phyloP scores from a whole-genome alignment of 2,113 vertebrate genomes.

The Halcyon senegalensis region DNA sequence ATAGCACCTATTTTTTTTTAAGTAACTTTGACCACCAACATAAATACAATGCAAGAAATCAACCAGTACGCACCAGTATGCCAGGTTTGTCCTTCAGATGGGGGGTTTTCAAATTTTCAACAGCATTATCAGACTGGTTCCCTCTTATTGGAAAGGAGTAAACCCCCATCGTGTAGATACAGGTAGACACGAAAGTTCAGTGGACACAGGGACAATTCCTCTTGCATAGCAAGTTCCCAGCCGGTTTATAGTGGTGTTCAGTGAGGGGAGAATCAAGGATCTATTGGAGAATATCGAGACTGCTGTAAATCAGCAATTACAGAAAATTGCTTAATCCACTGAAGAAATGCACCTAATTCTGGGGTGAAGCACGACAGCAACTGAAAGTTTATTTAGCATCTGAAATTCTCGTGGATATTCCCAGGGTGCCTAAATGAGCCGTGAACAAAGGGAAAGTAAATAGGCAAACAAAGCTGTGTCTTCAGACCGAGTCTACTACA shows the following conservation, averaged over 20 bases:
- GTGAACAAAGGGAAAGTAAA: not conserved
- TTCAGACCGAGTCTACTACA: not conserved
- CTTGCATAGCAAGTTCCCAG: accelerated
- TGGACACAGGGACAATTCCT: not conserved
- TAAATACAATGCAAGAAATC: not conserved
- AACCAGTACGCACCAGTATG: not conserved
- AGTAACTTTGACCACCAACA: not conserved
- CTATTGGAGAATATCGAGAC: not conserved
- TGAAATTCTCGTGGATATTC: not conserved
- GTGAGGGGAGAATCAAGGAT: not conserved
- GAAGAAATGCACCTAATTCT: not conserved
- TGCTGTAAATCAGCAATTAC: not conserved
- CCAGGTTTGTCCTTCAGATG: not conserved
- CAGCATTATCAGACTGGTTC: not conserved
- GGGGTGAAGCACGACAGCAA: not conserved
- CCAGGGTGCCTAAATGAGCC: not conserved
- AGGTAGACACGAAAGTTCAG: not conserved
- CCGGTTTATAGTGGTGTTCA: not conserved
- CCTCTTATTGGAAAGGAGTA: not conserved
- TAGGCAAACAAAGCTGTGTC: not conserved
- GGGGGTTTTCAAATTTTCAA: not conserved
- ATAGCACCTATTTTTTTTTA: not conserved
- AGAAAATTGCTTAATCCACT: not conserved
- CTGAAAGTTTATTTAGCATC: not conserved
- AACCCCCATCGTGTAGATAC: no score